A percentile compares a stretch with the other conserved stretches of the same genome.
Conservation (phyloP, 2,888 invertebrate genomes). For the Archips xylosteana region DNA sequence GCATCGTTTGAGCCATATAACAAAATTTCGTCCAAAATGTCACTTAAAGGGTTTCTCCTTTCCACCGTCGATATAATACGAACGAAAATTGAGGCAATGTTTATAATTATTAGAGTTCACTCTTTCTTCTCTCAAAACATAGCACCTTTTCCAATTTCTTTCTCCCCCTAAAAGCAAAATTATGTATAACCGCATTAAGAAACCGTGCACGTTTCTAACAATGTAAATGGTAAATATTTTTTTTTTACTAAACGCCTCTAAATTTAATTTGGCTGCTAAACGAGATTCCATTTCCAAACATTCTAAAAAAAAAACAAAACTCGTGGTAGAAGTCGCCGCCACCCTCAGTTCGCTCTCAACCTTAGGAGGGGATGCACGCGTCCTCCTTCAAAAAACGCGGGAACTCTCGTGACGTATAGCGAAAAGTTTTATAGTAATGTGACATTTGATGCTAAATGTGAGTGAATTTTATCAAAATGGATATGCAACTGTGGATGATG, state of each 20-base stretch:
- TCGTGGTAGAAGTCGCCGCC: conserved; percentile 41
- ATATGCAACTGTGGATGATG: conserved; percentile 54
- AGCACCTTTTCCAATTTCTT: no score
- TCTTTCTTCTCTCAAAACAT: no score
- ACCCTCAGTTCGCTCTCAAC: conserved; percentile 50
- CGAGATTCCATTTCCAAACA: conserved; percentile 30
- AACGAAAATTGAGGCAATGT: no score
- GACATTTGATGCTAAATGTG: conserved; percentile 38
- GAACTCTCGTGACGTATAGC: conserved; percentile 53
- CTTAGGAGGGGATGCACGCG: conserved; percentile 49
- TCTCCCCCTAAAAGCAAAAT: neutral
- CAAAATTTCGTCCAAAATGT: no score
- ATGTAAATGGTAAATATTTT: neutral
- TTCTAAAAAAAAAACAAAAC: conserved; percentile 25
- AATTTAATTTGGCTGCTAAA: conserved; percentile 47
- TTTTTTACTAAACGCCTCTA: conserved; percentile 33
- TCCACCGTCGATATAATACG: no score
- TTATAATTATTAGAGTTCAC: no score
- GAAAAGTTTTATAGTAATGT: conserved; percentile 34
- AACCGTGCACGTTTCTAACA: neutral
- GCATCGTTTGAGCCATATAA: no score
- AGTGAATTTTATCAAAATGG: conserved; percentile 53
- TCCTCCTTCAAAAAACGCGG: conserved; percentile 50
- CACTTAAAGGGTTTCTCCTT: no score
- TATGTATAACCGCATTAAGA: neutral